Percentiles rank a stretch among this genome's conserved stretches.
Evolutionary conservation across 1,140 invertebrate species (phyloP).

Genomic region (Eubasilissa regina): DNA sequence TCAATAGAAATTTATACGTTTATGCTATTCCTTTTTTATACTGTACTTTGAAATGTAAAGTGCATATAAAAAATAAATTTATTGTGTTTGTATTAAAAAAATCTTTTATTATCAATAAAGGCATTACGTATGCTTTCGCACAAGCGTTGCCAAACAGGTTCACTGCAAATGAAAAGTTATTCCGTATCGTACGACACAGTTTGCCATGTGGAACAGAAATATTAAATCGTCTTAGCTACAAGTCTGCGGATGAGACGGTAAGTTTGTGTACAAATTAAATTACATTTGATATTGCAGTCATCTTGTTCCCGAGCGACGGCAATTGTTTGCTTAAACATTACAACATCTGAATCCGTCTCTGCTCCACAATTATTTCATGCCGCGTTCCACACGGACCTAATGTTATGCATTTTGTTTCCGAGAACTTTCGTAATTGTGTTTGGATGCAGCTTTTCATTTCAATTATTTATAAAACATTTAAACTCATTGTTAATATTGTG

Average conservation of each 20-base stretch:
- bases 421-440: constrained; percentile 7
- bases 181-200: background rate
- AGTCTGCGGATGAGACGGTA: constrained; percentile 23
- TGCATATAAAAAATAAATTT: too few species aligned
- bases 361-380: constrained; percentile 7
- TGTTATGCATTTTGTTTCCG: constrained; percentile 33
- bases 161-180: background rate
- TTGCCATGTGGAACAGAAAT: constrained; percentile 13
- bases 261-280: constrained; percentile 52
- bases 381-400: background rate
- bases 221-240: constrained; percentile 29
- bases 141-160: background rate
- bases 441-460: background rate
- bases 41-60: too few species aligned
- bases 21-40: too few species aligned
- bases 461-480: background rate
- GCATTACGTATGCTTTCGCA: too few species aligned
- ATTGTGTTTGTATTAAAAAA: too few species aligned
- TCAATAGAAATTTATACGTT: too few species aligned
- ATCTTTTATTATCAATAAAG: too few species aligned
- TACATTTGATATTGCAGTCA: constrained; percentile 52
- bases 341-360: constrained; percentile 37
- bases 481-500: too few species aligned
- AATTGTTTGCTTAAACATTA: constrained; percentile 52
- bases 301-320: constrained; percentile 26